Evolutionary conservation across 2,888 invertebrate species (phyloP), one percentile per base, ranked within the genome.

Genomic region (Euclidia mi): DNA sequence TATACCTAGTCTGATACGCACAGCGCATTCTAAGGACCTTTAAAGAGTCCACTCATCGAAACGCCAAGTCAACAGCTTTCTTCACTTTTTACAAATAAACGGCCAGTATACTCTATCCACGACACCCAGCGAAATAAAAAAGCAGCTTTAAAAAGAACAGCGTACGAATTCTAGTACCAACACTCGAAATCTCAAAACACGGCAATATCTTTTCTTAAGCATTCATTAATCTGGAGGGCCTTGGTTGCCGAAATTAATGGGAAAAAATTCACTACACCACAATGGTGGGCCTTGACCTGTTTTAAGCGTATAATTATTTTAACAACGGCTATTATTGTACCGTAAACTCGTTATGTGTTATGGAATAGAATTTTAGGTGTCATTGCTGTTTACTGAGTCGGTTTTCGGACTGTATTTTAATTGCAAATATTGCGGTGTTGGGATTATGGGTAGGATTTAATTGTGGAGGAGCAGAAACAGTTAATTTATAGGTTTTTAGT

Each of bases 201-300:
- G 46, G 41, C 52, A 70, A 67, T 68, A 52, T 65, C 56, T 74
- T 77, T 69, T 65, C 41, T 63, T 78, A 68, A 81, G 76, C 75
- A 79, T 80, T 81, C 78, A 79, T 78, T 71, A 78, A 45, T 45
- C 43, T 51, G 43, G 32, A 43, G 46, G 61, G 58, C 81, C 78
- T 81, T 82, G 82, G 55, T 56, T 78, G 35, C 62, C 70, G 56
- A 79, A 80, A 71, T 82, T 82, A 77, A 79, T 82, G 79, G 71
- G 74, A 79, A 81, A 74, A 64, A 67, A 75, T 70, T 57, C 58
- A 67, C 65, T 68, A 69, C 59, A 56, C 61, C 51, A 85, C 81
- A 84, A 82, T 85, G 63, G 68, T n/a, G 6, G 52, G 49, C 81
- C 87, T 82, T 85, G 85, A 79, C 81, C 83, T 35, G 65, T 71